phyloP scores from a whole-genome alignment of 2,797 vertebrate genomes.

The Neoniphon sammara region DNA sequence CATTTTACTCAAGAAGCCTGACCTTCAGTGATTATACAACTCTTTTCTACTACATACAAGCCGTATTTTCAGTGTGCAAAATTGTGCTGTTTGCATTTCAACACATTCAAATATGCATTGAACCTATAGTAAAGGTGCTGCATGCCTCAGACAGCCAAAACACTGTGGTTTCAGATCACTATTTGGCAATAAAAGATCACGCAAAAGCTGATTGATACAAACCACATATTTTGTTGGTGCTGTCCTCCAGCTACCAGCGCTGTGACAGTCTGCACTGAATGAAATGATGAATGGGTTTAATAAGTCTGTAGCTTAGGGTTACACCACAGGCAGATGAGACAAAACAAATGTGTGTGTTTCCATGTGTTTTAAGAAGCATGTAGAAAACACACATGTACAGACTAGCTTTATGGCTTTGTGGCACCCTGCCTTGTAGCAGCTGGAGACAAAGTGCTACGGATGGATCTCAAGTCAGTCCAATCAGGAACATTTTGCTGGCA shows the following conservation, averaged over 20 bases:
- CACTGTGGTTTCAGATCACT: background rate
- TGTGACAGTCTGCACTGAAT: constrained; percentile 41
- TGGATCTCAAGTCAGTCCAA: constrained; percentile 14
- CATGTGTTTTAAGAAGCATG: constrained; percentile 66
- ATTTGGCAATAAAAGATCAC: background rate
- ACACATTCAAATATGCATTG: constrained; percentile 10
- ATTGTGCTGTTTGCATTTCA: constrained; percentile 3
- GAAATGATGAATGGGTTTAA: constrained; percentile 79
- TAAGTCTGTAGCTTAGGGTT: constrained; percentile 76
- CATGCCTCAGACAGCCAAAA: constrained; percentile 4
- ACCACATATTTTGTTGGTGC: constrained; percentile 40
- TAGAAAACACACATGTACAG: constrained; percentile 68
- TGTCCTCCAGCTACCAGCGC: constrained; percentile 51
- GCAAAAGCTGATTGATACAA: constrained; percentile 40
- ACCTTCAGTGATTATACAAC: background rate
- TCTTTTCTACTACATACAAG: background rate
- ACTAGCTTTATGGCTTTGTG: constrained; percentile 59
- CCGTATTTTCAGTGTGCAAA: background rate
- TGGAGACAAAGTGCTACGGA: background rate
- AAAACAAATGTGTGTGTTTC: constrained; percentile 70
- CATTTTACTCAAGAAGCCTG: background rate
- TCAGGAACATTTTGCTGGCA: background rate
- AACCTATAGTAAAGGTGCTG: background rate
- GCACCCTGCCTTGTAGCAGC: background rate
- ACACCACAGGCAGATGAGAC: constrained; percentile 71